Conservation (phyloP, 2,888 invertebrate species). For the Auanema sp. region DNA sequence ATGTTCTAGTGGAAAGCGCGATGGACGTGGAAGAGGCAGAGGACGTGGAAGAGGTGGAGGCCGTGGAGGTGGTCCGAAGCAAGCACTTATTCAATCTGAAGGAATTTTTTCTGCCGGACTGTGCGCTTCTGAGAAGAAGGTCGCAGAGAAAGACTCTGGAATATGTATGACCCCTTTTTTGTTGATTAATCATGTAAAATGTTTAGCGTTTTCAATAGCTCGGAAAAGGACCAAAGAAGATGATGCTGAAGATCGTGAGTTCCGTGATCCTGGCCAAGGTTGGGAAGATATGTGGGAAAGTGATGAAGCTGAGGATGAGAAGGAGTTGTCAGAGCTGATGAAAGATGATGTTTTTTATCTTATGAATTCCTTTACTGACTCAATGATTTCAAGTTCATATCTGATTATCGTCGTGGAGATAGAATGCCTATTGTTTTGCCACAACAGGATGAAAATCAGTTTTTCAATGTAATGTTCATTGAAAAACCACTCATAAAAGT, state of each 20-base stretch:
- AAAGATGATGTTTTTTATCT: conserved; percentile 4
- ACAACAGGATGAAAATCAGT: conserved; percentile 37
- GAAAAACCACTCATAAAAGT: too few species aligned
- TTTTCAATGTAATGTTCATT: conserved; percentile 20
- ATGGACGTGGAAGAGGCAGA: conserved; percentile 21
- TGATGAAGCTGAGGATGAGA: conserved; percentile 38
- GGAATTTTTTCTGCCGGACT: conserved; percentile 42
- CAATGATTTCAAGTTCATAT: conserved; percentile 39
- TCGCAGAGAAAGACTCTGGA: conserved; percentile 11
- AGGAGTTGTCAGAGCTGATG: conserved; percentile 20
- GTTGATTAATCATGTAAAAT: background rate
- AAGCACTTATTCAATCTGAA: conserved; percentile 39
- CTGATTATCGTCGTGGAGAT: conserved; percentile 29
- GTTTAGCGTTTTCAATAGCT: too few species aligned
- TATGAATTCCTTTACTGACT: too few species aligned
- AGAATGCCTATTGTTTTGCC: conserved; percentile 42
- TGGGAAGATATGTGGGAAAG: conserved; percentile 40
- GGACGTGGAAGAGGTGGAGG: conserved; percentile 19
- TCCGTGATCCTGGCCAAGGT: conserved; percentile 29
- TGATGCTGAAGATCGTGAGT: conserved; percentile 11
- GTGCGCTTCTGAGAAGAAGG: conserved; percentile 22
- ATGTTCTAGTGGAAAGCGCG: conserved; percentile 21
- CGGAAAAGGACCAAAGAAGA: background rate
- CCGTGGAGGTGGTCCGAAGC: conserved; percentile 12
- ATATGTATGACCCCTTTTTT: background rate